A percentile compares a stretch with the other conserved stretches of the same genome.
Conservation (phyloP, 2,888 invertebrate genomes). For the Phasia obesa region DNA sequence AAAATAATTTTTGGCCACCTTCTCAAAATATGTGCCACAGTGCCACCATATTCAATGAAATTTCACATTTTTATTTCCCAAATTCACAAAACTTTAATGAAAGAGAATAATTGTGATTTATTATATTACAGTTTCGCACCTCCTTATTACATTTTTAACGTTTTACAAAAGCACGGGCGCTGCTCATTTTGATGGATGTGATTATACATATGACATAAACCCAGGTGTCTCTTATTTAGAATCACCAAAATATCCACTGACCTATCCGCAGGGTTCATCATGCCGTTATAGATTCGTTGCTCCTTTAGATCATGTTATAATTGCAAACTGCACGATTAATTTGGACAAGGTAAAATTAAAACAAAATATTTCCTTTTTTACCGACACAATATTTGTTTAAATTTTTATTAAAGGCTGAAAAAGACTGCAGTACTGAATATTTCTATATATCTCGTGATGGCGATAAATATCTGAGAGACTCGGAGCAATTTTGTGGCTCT, state of each 20-base stretch:
- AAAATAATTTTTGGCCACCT: too few relatives aligned
- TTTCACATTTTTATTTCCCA: too few relatives aligned
- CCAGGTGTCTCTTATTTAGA: constrained; percentile 74
- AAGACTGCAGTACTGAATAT: constrained; percentile 76
- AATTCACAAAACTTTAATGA: too few relatives aligned
- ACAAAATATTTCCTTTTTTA: neutral
- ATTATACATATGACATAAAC: constrained; percentile 73
- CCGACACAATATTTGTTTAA: neutral
- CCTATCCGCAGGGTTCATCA: constrained; percentile 77
- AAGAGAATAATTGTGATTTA: neutral
- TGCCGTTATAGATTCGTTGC: constrained; percentile 80
- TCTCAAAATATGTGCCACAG: too few relatives aligned
- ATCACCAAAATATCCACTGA: constrained; percentile 78
- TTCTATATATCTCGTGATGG: constrained; percentile 80
- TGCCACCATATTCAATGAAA: too few relatives aligned
- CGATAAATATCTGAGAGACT: constrained; percentile 74
- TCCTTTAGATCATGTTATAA: constrained; percentile 76
- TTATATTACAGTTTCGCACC: constrained; percentile 30
- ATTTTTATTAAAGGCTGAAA: constrained; percentile 58
- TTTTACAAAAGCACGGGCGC: neutral
- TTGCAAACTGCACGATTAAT: constrained; percentile 74
- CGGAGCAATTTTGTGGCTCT: constrained; percentile 78
- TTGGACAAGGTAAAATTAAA: constrained; percentile 75
- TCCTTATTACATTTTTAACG: neutral
- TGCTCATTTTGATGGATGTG: constrained; percentile 77